These are phyloP conservation scores for Hemaris fuciformis DNA, from an alignment of 2,888 invertebrate species.

Conservation along the genomic window DNA sequence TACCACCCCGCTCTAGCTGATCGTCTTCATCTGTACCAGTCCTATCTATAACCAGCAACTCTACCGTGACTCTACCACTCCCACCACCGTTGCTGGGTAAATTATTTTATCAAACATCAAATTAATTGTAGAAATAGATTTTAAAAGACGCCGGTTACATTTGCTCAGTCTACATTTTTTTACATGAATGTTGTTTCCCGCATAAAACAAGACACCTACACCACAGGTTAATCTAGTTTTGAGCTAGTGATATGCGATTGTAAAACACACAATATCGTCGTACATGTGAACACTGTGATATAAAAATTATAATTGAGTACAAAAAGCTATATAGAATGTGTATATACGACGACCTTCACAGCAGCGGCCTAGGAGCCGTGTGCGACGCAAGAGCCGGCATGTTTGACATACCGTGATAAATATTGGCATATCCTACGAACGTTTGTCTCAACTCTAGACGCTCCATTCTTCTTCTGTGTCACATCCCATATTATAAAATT, in stretches of 20 bases:
- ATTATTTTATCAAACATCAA: neutral
- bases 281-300: neutral
- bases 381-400: constrained; percentile 5
- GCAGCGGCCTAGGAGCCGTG: constrained; percentile 6
- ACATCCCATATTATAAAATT: no score
- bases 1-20: no score
- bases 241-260: neutral
- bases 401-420: constrained; percentile 5
- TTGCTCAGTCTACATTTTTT: neutral
- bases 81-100: neutral
- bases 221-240: constrained; percentile 7
- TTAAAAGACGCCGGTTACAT: neutral
- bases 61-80: neutral
- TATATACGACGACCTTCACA: constrained; percentile 1
- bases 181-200: neutral
- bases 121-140: neutral
- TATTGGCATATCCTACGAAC: neutral
- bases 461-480: neutral
- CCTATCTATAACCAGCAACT: no score
- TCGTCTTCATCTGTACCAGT: no score
- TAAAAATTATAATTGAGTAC: constrained; percentile 2
- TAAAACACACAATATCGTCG: neutral
- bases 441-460: neutral
- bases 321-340: constrained; percentile 10
- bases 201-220: neutral